Percentiles rank a stretch among this genome's conserved stretches.
Evolutionary conservation across 1,140 invertebrate genomes (phyloP).

Genomic region (Anastrepha ludens): DNA sequence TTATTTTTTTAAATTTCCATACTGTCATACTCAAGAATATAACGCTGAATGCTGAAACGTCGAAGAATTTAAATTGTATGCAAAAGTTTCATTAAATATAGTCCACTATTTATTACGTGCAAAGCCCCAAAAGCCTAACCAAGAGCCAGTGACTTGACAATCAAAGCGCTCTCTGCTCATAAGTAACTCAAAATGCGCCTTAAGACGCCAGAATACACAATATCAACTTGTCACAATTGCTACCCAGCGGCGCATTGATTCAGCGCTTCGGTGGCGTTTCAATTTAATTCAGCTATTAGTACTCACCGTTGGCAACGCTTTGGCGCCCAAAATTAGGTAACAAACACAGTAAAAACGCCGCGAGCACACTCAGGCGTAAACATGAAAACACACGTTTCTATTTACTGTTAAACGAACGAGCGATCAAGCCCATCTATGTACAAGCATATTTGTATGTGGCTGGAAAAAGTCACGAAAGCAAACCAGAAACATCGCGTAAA

Average conservation of each 20-base stretch:
- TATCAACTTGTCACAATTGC: neutral
- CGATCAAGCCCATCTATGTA: neutral
- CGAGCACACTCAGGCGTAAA: slow-evolving; percentile 8
- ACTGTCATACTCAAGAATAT: too few relatives aligned
- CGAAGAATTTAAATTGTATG: too few relatives aligned
- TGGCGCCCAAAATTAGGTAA: slow-evolving; percentile 38
- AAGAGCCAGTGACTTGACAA: too few relatives aligned
- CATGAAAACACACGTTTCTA: neutral
- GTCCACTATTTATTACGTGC: too few relatives aligned
- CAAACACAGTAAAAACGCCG: neutral
- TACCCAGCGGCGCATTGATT: neutral
- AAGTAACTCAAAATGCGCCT: neutral
- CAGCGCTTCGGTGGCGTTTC: neutral
- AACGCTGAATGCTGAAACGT: too few relatives aligned
- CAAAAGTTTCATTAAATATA: too few relatives aligned
- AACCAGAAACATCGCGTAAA: slow-evolving; percentile 2
- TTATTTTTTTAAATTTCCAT: too few relatives aligned
- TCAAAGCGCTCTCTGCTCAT: too few relatives aligned
- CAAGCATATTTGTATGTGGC: neutral
- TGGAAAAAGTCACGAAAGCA: neutral
- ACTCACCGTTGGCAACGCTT: neutral
- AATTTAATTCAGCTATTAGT: neutral
- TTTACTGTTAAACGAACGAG: neutral
- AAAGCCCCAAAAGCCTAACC: too few relatives aligned
- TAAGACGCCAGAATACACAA: neutral